Evolutionary conservation across 2,888 invertebrate species (phyloP).

Genomic region (Caenorhabditis drosophilae): DNA sequence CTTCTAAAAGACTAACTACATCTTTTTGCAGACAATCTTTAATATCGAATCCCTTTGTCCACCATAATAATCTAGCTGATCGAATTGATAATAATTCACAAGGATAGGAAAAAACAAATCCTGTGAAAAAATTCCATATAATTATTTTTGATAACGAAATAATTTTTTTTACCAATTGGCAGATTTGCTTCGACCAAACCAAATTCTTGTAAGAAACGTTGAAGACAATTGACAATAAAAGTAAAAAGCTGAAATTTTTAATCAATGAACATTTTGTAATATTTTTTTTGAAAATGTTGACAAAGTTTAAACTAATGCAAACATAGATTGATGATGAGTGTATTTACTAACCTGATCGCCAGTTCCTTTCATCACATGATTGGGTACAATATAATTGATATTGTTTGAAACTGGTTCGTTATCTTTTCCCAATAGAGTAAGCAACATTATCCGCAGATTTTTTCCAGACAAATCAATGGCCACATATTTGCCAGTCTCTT

Average conservation of each 20-base stretch:
- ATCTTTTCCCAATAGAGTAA: constrained; percentile 58
- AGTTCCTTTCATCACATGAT: constrained; percentile 68
- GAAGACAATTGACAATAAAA: constrained; percentile 69
- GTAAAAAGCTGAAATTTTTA: constrained; percentile 65
- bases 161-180: constrained; percentile 56
- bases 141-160: neutral
- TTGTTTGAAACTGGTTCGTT: constrained; percentile 52
- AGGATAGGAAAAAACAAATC: constrained; percentile 69
- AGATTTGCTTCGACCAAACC: constrained; percentile 65
- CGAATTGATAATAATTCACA: constrained; percentile 68
- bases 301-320: no score
- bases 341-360: constrained; percentile 68
- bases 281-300: neutral
- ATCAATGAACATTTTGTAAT: neutral
- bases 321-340: no score
- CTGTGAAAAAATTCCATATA: constrained; percentile 13
- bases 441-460: constrained; percentile 68
- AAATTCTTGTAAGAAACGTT: constrained; percentile 67
- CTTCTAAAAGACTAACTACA: constrained; percentile 66
- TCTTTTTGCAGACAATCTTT: constrained; percentile 69
- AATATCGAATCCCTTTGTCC: constrained; percentile 69
- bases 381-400: constrained; percentile 67
- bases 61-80: constrained; percentile 68
- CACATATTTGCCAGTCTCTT: constrained; percentile 68
- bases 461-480: constrained; percentile 69